Conservation (phyloP, 2,888 invertebrate genomes). For the Tenthredo amoena region DNA sequence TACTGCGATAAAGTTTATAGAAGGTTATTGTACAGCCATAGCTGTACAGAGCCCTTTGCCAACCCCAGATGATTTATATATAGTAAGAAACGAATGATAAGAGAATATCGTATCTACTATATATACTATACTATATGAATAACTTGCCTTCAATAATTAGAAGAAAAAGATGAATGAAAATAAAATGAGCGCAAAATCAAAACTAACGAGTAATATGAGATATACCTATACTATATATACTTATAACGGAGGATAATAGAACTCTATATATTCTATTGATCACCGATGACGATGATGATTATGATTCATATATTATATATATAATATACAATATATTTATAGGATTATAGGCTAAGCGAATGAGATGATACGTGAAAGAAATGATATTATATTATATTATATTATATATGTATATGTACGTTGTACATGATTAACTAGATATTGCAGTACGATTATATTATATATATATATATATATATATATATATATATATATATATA, state of each 20-base stretch:
- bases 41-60: neutral
- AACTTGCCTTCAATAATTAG: conserved; percentile 12
- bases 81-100: conserved; percentile 50
- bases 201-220: neutral
- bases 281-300: conserved; percentile 23
- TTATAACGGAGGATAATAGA: neutral
- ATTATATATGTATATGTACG: neutral
- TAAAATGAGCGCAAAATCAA: conserved; percentile 77
- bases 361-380: neutral
- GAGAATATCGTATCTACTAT: conserved; percentile 48
- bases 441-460: neutral
- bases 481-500: neutral
- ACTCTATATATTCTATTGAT: conserved; percentile 27
- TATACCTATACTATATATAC: neutral
- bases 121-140: neutral
- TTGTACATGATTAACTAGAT: conserved; percentile 5
- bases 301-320: conserved; percentile 19
- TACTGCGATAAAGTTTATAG: no score
- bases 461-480: neutral
- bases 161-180: conserved; percentile 22
- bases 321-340: conserved; percentile 21
- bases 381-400: neutral
- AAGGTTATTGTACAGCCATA: neutral
- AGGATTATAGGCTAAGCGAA: conserved; percentile 19
- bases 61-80: neutral